These are phyloP conservation scores for Apeltes quadracus DNA, from an alignment of 2,113 vertebrate species.

Conservation along the genomic window DNA sequence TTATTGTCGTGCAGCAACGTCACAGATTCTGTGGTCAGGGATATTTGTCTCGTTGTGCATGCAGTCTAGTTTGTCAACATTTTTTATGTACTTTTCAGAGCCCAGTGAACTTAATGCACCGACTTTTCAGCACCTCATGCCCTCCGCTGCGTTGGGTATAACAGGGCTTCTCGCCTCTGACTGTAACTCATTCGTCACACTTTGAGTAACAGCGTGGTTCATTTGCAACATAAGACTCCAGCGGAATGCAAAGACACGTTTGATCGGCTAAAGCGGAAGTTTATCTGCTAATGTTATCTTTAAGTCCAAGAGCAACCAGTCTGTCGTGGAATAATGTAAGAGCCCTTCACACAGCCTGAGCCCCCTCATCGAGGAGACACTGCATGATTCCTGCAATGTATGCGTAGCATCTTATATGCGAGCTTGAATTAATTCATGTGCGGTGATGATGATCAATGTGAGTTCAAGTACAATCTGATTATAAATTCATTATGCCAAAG, in stretches of 20 bases:
- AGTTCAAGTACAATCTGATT: neutral
- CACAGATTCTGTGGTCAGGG: neutral
- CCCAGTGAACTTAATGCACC: neutral
- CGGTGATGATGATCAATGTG: neutral
- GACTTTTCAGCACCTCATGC: conserved; percentile 2
- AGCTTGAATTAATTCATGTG: conserved; percentile 15
- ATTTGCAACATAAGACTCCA: conserved; percentile 7
- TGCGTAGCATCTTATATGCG: neutral
- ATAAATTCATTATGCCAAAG: no score
- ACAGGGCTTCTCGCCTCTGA: neutral
- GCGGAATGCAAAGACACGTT: conserved; percentile 6
- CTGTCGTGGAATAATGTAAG: conserved; percentile 12
- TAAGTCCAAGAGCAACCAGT: neutral
- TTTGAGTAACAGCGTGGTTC: neutral
- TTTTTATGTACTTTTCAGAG: conserved; percentile 4
- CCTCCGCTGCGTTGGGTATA: neutral
- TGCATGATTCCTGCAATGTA: conserved; percentile 1
- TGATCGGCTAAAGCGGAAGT: neutral
- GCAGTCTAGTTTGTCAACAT: neutral
- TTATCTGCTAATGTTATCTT: neutral
- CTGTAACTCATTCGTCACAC: neutral
- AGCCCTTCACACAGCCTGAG: conserved; percentile 15
- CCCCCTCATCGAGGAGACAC: conserved; percentile 8
- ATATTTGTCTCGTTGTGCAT: conserved; percentile 1
- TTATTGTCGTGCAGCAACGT: neutral